Percentiles rank a stretch among this genome's conserved stretches.
Conservation (phyloP, 92 coral and sea anemone genomes). For the Umimayanthus kanabou region DNA sequence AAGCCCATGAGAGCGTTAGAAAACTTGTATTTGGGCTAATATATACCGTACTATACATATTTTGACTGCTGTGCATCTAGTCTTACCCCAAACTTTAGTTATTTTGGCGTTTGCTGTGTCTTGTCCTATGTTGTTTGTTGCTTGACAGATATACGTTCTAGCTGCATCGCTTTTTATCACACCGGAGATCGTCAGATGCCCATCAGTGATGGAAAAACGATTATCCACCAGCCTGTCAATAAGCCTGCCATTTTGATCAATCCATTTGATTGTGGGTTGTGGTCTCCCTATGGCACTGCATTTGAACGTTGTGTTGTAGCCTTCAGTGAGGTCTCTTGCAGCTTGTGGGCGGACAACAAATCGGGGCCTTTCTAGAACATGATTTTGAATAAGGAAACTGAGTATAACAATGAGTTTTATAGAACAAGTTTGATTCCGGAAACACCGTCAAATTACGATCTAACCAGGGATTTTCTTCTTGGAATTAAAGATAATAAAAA, state of each 20-base stretch:
- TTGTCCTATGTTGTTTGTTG: not conserved
- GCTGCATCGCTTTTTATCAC: not conserved
- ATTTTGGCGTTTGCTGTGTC: slow-evolving; percentile 17
- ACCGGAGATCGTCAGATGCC: slow-evolving; percentile 2
- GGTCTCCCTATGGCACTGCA: slow-evolving; percentile 32
- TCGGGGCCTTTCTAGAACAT: not conserved
- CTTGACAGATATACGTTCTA: slow-evolving; percentile 20
- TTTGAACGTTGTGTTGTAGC: slow-evolving; percentile 14
- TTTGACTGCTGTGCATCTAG: too few relatives aligned
- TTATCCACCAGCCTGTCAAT: not conserved
- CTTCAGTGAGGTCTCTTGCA: not conserved
- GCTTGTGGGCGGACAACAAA: not conserved
- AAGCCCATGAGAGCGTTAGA: too few relatives aligned
- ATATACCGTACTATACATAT: too few relatives aligned
- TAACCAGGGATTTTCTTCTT: too few relatives aligned
- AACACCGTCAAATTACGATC: too few relatives aligned
- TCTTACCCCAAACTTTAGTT: slow-evolving; percentile 24
- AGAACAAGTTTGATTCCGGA: too few relatives aligned
- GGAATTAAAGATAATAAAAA: too few relatives aligned
- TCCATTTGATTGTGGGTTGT: not conserved
- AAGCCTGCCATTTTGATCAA: slow-evolving; percentile 3
- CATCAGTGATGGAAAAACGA: slow-evolving; percentile 7
- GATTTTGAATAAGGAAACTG: not conserved
- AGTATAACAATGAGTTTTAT: too few relatives aligned
- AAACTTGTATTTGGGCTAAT: too few relatives aligned